These are phyloP conservation scores for Lindbergichthys nudifrons DNA, from an alignment of 2,797 vertebrate species.

Conservation along the genomic window DNA sequence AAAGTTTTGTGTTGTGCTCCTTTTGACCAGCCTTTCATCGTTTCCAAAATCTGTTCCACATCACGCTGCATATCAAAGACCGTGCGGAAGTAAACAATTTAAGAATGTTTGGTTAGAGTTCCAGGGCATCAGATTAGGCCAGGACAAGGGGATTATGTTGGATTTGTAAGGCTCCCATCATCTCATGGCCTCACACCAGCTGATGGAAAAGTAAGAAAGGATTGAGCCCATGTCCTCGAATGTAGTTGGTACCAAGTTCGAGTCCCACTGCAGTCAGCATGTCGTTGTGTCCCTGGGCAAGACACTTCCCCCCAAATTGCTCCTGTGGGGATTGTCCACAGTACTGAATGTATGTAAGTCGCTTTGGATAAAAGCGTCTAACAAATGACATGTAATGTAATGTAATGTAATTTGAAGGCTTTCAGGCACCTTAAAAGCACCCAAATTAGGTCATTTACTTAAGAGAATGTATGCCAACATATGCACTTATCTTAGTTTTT, in stretches of 20 bases:
- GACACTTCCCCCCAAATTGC: no score
- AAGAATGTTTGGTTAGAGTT: slow-evolving; percentile 70
- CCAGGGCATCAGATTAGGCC: slow-evolving; percentile 71
- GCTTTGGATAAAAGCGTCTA: no score
- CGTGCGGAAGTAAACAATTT: slow-evolving; percentile 49
- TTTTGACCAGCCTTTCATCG: not conserved
- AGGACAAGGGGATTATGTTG: slow-evolving; percentile 76
- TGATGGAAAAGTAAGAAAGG: slow-evolving; percentile 67
- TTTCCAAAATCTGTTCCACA: slow-evolving; percentile 30
- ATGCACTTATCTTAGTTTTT: slow-evolving; percentile 6
- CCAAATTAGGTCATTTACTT: slow-evolving; percentile 20
- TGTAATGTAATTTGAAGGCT: slow-evolving; percentile 53
- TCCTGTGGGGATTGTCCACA: no score
- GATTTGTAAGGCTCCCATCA: slow-evolving; percentile 70
- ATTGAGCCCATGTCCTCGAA: slow-evolving; percentile 60
- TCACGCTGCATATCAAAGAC: slow-evolving; percentile 38
- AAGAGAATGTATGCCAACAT: not conserved
- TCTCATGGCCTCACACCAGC: slow-evolving; percentile 61
- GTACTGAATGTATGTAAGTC: no score
- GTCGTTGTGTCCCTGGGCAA: no score
- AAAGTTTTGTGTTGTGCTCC: not conserved
- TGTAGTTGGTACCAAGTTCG: slow-evolving; percentile 47
- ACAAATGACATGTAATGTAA: no score
- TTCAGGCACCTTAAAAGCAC: slow-evolving; percentile 27
- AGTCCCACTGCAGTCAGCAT: no score